These are phyloP conservation scores for Leptopilina syphax DNA, from an alignment of 2,888 invertebrate genomes.

Conservation along the genomic window DNA sequence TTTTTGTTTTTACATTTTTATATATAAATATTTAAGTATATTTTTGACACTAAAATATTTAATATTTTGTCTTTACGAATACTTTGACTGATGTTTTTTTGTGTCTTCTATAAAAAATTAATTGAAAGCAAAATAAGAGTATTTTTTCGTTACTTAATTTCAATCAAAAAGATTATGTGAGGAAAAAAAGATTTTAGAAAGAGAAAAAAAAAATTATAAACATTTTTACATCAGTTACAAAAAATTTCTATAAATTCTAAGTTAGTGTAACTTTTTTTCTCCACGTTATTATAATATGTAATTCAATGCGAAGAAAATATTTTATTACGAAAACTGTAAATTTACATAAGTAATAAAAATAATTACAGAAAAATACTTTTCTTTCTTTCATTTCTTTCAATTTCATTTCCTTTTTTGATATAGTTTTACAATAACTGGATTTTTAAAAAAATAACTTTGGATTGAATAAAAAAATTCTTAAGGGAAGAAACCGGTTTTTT, in stretches of 20 bases:
- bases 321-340: constrained; percentile 35
- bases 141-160: too few relatives aligned
- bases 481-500: too few relatives aligned
- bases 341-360: constrained; percentile 14
- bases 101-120: background rate
- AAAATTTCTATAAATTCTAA: background rate
- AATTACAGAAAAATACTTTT: background rate
- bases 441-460: too few relatives aligned
- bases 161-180: too few relatives aligned
- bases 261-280: background rate
- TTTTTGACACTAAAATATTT: constrained; percentile 21
- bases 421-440: too few relatives aligned
- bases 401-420: background rate
- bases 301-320: constrained; percentile 4
- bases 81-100: background rate
- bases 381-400: background rate
- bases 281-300: background rate
- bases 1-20: constrained; percentile 5
- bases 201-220: too few relatives aligned
- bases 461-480: too few relatives aligned
- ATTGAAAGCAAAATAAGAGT: background rate
- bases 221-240: too few relatives aligned
- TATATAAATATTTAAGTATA: background rate
- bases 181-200: too few relatives aligned
- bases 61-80: background rate